A percentile compares a stretch with the other conserved stretches of the same genome.
These are phyloP conservation scores for Drosophila sucinea DNA, from an alignment of 1,140 invertebrate genomes.

Conservation along the genomic window DNA sequence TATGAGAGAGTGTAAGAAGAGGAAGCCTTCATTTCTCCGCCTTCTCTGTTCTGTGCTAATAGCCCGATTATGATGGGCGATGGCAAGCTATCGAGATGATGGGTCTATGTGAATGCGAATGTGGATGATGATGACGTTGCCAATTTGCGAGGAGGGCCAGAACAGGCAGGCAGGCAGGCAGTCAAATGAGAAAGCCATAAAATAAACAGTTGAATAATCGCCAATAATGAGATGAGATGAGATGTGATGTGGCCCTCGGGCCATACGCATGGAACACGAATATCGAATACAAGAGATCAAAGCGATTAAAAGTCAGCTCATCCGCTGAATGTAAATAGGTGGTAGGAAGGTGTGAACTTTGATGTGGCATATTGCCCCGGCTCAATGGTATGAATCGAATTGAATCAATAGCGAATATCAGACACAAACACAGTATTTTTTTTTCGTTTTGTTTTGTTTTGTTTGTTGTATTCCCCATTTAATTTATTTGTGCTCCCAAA, in stretches of 20 bases:
- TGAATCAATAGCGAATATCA: neutral
- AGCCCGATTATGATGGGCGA: slow-evolving; percentile 70
- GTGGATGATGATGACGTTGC: slow-evolving; percentile 57
- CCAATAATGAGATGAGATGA: slow-evolving; percentile 54
- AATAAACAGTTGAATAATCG: slow-evolving; percentile 81
- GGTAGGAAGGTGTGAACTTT: slow-evolving; percentile 65
- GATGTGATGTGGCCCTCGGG: slow-evolving; percentile 54
- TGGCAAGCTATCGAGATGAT: slow-evolving; percentile 7
- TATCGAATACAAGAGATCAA: slow-evolving; percentile 72
- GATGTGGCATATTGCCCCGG: slow-evolving; percentile 51
- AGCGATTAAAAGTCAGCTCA: slow-evolving; percentile 51
- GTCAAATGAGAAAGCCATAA: slow-evolving; percentile 75
- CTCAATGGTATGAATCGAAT: slow-evolving; percentile 33
- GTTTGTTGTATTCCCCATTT: slow-evolving; percentile 14
- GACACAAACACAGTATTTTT: neutral
- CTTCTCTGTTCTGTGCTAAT: slow-evolving; percentile 39
- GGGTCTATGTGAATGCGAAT: slow-evolving; percentile 1
- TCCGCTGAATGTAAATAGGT: slow-evolving; percentile 29
- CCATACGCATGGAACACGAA: slow-evolving; percentile 58
- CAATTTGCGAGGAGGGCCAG: slow-evolving; percentile 53
- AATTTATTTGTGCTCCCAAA: slow-evolving; percentile 20
- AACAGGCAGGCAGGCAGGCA: slow-evolving; percentile 26
- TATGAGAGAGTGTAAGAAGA: neutral
- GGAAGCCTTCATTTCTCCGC: slow-evolving; percentile 55
- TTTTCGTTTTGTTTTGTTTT: neutral